phyloP scores from a whole-genome alignment of 2,888 invertebrate genomes.

The Sesamia inferens region DNA sequence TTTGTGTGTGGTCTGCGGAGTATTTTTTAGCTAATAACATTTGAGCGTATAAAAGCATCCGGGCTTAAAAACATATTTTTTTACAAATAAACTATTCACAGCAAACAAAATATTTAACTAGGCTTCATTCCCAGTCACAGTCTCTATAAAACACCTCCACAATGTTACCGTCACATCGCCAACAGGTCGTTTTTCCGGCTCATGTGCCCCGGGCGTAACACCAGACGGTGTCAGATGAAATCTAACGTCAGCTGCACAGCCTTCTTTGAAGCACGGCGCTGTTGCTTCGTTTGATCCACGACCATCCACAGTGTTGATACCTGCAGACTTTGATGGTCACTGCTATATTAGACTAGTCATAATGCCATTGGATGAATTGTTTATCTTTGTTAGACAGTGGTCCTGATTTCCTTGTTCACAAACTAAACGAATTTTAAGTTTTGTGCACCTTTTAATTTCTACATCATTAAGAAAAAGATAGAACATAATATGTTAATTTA shows the following conservation, averaged over 20 bases:
- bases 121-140: not conserved
- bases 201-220: slow-evolving; percentile 26
- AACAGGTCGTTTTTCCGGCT: slow-evolving; percentile 16
- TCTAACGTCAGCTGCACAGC: slow-evolving; percentile 17
- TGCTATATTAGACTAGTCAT: slow-evolving; percentile 7
- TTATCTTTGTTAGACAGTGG: not conserved
- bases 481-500: too few species aligned
- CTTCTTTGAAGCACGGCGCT: slow-evolving; percentile 38
- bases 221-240: slow-evolving; percentile 33
- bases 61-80: not conserved
- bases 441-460: too few species aligned
- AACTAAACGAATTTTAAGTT: not conserved
- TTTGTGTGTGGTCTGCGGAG: too few species aligned
- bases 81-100: not conserved
- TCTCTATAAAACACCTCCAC: not conserved
- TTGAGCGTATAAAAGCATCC: too few species aligned
- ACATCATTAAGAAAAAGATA: too few species aligned
- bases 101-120: not conserved
- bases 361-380: not conserved
- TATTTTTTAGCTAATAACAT: too few species aligned
- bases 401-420: too few species aligned
- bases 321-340: slow-evolving; percentile 30
- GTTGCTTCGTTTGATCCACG: slow-evolving; percentile 10
- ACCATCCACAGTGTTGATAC: slow-evolving; percentile 20
- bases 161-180: not conserved